These are phyloP conservation scores for Sebastes itinus DNA, from an alignment of 2,797 vertebrate species.

Conservation along the genomic window DNA sequence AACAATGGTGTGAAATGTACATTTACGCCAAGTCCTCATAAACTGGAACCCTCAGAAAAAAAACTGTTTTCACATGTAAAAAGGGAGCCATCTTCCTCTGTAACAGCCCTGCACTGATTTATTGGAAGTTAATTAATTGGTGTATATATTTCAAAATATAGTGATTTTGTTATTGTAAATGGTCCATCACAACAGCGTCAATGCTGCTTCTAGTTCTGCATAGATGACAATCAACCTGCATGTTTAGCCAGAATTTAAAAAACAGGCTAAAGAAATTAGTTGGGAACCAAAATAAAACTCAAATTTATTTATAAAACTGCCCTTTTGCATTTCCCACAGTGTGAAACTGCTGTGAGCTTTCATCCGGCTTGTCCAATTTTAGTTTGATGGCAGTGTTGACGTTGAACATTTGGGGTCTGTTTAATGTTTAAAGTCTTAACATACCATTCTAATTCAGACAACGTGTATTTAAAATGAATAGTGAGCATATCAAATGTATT, in stretches of 20 bases:
- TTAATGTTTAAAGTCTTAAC: not conserved
- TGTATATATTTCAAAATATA: not conserved
- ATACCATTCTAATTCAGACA: not conserved
- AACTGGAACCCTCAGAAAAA: not conserved
- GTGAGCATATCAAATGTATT: not conserved
- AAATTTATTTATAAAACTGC: not conserved
- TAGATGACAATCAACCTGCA: not conserved
- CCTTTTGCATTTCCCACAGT: not conserved
- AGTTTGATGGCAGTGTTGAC: not conserved
- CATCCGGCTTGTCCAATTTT: not conserved
- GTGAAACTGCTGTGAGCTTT: not conserved
- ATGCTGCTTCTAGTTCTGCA: not conserved
- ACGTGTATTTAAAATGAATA: not conserved
- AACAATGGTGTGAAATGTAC: not conserved
- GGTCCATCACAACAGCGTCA: not conserved
- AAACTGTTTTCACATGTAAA: not conserved
- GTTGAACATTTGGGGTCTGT: not conserved
- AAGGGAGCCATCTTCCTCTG: not conserved
- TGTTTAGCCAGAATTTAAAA: not conserved
- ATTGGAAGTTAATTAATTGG: not conserved
- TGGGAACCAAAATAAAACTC: not conserved
- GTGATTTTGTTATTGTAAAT: not conserved
- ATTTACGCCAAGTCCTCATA: not conserved
- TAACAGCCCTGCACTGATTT: not conserved
- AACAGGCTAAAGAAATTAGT: not conserved